A percentile compares a stretch with the other conserved stretches of the same genome.
Conservation (phyloP, 2,797 vertebrate genomes). For the Lacerta agilis region DNA sequence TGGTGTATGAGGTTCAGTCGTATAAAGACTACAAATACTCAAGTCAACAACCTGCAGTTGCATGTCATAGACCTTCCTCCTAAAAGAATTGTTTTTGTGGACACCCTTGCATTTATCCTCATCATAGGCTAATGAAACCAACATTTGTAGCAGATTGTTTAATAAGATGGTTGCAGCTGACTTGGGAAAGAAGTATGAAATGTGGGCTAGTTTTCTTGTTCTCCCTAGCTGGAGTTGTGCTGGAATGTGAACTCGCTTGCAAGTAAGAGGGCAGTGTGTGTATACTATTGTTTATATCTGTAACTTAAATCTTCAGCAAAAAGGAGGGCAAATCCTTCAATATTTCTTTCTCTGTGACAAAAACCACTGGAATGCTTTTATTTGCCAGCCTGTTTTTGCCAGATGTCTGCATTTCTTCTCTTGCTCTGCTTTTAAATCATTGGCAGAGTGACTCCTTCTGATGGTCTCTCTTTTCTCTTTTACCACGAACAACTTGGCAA, state of each 20-base stretch:
- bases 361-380: conserved; percentile 47
- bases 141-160: conserved; percentile 65
- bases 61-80: neutral
- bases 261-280: conserved; percentile 1
- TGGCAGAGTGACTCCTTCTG: conserved; percentile 7
- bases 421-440: conserved; percentile 15
- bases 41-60: neutral
- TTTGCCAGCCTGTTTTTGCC: conserved; percentile 44
- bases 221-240: conserved; percentile 59
- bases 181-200: conserved; percentile 60
- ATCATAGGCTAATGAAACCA: conserved; percentile 65
- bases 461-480: conserved; percentile 32
- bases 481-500: neutral
- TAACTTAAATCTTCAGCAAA: conserved; percentile 42
- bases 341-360: conserved; percentile 51
- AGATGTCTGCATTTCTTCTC: conserved; percentile 58
- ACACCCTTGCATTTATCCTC: conserved; percentile 47
- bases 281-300: conserved; percentile 10
- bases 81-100: neutral
- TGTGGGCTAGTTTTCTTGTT: conserved; percentile 60
- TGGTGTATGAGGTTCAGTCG: too few relatives aligned
- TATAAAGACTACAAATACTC: neutral
- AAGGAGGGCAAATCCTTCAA: conserved; percentile 32
- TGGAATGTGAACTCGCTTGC: conserved; percentile 53
- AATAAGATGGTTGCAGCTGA: conserved; percentile 50